Conservation (phyloP, 2,888 invertebrate species). For the Julus scandinavius region DNA sequence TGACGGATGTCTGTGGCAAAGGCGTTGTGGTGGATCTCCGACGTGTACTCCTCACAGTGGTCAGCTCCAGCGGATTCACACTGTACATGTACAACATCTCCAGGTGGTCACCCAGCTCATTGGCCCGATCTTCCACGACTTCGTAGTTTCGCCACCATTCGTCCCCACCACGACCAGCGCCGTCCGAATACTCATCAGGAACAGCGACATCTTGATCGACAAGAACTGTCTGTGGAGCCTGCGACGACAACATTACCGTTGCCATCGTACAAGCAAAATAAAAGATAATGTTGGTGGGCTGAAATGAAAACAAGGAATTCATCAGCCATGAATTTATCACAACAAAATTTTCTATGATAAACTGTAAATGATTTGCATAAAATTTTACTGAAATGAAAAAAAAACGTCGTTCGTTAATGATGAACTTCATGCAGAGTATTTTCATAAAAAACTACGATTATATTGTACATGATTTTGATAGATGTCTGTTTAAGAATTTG, state of each 20-base stretch:
- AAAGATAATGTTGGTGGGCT: background rate
- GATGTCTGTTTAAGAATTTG: too few species aligned
- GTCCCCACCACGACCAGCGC: constrained; percentile 50
- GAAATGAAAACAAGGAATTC: background rate
- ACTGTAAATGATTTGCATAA: background rate
- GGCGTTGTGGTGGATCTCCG: background rate
- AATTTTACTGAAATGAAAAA: too few species aligned
- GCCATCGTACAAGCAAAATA: constrained; percentile 3
- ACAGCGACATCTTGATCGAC: constrained; percentile 27
- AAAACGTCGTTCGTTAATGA: too few species aligned
- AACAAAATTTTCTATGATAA: background rate
- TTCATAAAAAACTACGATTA: too few species aligned
- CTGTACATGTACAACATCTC: constrained; percentile 57
- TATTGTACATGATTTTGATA: too few species aligned
- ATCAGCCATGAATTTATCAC: background rate
- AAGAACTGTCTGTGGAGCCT: background rate
- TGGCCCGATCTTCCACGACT: constrained; percentile 54
- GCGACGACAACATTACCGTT: constrained; percentile 21
- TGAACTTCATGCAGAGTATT: too few species aligned
- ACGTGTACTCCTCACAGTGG: background rate
- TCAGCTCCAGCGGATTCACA: constrained; percentile 51
- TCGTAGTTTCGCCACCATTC: constrained; percentile 57
- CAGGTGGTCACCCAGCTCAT: constrained; percentile 53
- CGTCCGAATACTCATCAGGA: constrained; percentile 40
- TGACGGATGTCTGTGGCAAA: background rate